Base-by-base conservation (phyloP, 1,140 invertebrate species). In the Drosophila sproati region DNA sequence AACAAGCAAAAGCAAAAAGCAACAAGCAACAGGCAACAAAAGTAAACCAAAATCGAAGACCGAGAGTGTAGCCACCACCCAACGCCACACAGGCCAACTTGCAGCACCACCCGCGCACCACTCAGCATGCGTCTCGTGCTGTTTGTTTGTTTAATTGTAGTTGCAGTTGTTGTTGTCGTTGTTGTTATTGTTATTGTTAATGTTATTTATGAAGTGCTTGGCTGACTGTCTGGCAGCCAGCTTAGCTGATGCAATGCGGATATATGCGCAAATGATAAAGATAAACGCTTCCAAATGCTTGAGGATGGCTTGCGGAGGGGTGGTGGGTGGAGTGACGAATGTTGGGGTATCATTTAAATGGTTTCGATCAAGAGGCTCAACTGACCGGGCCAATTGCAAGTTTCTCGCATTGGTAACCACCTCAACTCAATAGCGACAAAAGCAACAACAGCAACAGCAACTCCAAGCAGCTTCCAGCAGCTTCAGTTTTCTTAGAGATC, bases 181-280 rank as follows among this genome's bases (percentile, higher is more conserved):
- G 64, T 56, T 77, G 35, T 34, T 29, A 41, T 54, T 79, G 61
- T 41, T 66, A 64, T 62, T 73, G 50, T 39, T 78, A 76, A 48
- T 85, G 78, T 48, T 80, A 75, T 75, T 86, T 86, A 87, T 87
- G 82, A 86, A 85, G 70, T 86, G 82, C 75, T 78, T 87, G 82
- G 76, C 75, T 87, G 82, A 73, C 39, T 66, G 69, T 64, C 73
- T 69, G 68, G 57, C 67, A 69, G 72, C 48, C 56, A 43, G 45
- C n/a, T 34, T 37, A 39, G 66, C 54, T 72, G 57, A 76, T 76
- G 67, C 67, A 76, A 72, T 76, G 73, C 73, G 73, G 68, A 74
- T 74, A 70, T 74, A 69, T 63, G 52, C 51, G 29, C 57, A 61
- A 74, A 70, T 77, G 78, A 66, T 81, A 81, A 80, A 61, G 78